Evolutionary conservation across 2,797 vertebrate genomes (phyloP).

Genomic region (Hemibagrus guttatus): DNA sequence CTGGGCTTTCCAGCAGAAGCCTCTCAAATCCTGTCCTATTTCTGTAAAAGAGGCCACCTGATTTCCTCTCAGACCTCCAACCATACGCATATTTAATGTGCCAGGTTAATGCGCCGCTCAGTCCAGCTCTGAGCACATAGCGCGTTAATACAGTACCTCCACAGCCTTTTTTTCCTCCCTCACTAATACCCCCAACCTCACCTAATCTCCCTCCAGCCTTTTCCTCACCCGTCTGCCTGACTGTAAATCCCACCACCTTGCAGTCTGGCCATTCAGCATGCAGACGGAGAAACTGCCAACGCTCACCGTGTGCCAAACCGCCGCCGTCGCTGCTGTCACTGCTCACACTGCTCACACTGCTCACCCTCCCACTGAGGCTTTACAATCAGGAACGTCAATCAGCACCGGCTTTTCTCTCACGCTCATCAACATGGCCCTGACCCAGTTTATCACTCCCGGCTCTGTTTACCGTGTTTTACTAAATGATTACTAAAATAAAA

Average conservation of each 20-base stretch:
- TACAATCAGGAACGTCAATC: constrained; percentile 80
- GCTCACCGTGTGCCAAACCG: constrained; percentile 65
- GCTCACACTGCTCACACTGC: constrained; percentile 47
- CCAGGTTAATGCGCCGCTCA: constrained; percentile 46
- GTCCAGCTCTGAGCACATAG: constrained; percentile 52
- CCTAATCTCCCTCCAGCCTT: constrained; percentile 37
- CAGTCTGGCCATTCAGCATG: constrained; percentile 65
- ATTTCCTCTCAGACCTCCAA: constrained; percentile 46
- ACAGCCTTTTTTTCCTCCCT: constrained; percentile 29
- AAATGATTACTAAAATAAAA: background rate
- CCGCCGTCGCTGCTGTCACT: constrained; percentile 9
- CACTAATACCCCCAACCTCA: constrained; percentile 45
- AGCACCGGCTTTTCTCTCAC: constrained; percentile 67
- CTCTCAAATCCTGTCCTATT: constrained; percentile 27
- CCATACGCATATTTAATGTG: constrained; percentile 41
- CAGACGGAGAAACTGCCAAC: constrained; percentile 66
- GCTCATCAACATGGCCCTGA: constrained; percentile 52
- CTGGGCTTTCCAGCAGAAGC: constrained; percentile 9
- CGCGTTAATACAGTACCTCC: constrained; percentile 73
- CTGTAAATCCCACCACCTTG: constrained; percentile 67
- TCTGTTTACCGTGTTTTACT: background rate
- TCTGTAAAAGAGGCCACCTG: constrained; percentile 52
- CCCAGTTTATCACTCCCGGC: background rate
- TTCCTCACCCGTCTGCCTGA: constrained; percentile 44
- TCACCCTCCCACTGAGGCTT: constrained; percentile 58